Evolutionary conservation across 2,888 invertebrate genomes (phyloP).

Genomic region (Scaptomyza cyrtandrae): DNA sequence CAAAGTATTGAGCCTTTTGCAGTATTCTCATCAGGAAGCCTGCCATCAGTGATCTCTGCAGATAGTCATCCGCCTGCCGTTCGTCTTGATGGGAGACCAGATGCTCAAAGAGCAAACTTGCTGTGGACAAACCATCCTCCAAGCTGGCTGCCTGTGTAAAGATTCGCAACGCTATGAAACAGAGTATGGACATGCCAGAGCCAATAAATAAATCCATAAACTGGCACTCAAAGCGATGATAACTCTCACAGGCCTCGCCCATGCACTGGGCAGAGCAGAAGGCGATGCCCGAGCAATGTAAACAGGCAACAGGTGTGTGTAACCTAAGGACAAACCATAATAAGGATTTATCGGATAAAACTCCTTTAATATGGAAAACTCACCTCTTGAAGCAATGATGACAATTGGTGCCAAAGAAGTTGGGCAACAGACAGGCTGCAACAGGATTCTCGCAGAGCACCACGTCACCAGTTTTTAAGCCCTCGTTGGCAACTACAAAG

Average conservation of each 20-base stretch:
- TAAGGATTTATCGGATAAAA: accelerated
- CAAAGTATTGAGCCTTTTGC: slow-evolving; percentile 89
- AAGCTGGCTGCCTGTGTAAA: slow-evolving; percentile 88
- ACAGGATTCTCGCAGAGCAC: slow-evolving; percentile 90
- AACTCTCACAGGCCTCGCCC: slow-evolving; percentile 87
- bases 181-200: slow-evolving; percentile 93
- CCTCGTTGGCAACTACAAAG: slow-evolving; percentile 87
- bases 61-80: slow-evolving; percentile 88
- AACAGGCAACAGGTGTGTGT: slow-evolving; percentile 89
- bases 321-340: slow-evolving; percentile 83
- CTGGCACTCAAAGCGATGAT: slow-evolving; percentile 91
- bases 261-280: slow-evolving; percentile 90
- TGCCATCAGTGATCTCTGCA: slow-evolving; percentile 91
- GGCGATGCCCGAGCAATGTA: slow-evolving; percentile 90
- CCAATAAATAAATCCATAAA: slow-evolving; percentile 91
- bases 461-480: slow-evolving; percentile 88
- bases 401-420: slow-evolving; percentile 91
- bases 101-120: slow-evolving; percentile 86
- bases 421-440: slow-evolving; percentile 90
- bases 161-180: slow-evolving; percentile 90
- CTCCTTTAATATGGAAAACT: not conserved
- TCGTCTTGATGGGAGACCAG: slow-evolving; percentile 88
- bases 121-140: slow-evolving; percentile 82
- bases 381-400: slow-evolving; percentile 92
- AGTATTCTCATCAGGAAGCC: slow-evolving; percentile 90